Conservation (phyloP, 2,797 vertebrate species). For the Cyclopterus lumpus region DNA sequence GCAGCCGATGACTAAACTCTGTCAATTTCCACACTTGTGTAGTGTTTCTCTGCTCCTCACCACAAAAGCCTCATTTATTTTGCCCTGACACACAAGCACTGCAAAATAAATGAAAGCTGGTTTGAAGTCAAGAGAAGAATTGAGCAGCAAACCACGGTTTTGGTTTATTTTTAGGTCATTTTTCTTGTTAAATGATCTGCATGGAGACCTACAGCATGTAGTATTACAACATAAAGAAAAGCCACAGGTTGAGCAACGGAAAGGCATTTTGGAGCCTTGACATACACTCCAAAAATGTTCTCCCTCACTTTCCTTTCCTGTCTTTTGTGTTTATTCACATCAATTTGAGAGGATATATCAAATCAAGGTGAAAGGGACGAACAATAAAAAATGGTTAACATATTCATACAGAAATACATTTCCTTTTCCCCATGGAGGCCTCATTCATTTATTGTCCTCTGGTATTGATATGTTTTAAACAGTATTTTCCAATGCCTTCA, state of each 20-base stretch:
- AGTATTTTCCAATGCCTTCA: constrained; percentile 14
- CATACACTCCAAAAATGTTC: neutral
- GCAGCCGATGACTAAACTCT: constrained; percentile 67
- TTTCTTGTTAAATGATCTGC: constrained; percentile 26
- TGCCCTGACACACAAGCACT: constrained; percentile 43
- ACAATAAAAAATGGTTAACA: constrained; percentile 18
- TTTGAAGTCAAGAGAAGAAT: constrained; percentile 46
- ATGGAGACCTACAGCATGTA: neutral
- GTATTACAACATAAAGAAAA: neutral
- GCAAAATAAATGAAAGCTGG: constrained; percentile 43
- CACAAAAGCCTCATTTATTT: constrained; percentile 42
- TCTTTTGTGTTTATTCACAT: constrained; percentile 15
- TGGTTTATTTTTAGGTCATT: constrained; percentile 26
- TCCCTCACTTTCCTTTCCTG: neutral
- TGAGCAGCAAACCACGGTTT: constrained; percentile 27
- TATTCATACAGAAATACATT: constrained; percentile 7
- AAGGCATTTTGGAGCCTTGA: neutral
- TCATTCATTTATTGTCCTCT: constrained; percentile 28
- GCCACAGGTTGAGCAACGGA: neutral
- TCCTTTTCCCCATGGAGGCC: constrained; percentile 8
- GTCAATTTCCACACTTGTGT: constrained; percentile 65
- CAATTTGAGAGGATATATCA: constrained; percentile 1
- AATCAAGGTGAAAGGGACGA: neutral
- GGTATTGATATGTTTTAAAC: constrained; percentile 15
- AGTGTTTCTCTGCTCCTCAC: constrained; percentile 47